phyloP scores from a whole-genome alignment of 2,113 vertebrate genomes.

The Montifringilla adamsi region DNA sequence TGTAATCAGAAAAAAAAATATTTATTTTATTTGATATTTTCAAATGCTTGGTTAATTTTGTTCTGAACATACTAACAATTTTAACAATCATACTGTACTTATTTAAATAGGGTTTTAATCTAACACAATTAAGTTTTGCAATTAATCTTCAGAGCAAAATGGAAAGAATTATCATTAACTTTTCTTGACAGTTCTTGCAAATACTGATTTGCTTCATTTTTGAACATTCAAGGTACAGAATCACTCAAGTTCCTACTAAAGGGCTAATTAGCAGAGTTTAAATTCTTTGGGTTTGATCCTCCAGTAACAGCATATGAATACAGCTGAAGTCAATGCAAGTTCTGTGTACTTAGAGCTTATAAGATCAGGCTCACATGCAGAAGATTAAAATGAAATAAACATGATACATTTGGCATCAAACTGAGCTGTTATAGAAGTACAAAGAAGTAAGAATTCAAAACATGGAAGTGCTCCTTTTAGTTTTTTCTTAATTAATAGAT shows the following conservation, averaged over 20 bases:
- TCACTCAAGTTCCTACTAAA: conserved; percentile 60
- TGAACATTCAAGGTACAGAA: conserved; percentile 65
- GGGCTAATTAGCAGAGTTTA: conserved; percentile 66
- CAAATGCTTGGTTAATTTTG: conserved; percentile 64
- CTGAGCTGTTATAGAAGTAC: conserved; percentile 10
- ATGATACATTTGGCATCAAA: conserved; percentile 46
- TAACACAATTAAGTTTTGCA: conserved; percentile 72
- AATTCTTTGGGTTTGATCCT: conserved; percentile 57
- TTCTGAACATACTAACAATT: conserved; percentile 66
- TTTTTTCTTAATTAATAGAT: conserved; percentile 66
- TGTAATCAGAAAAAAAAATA: conserved; percentile 25
- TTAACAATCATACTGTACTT: conserved; percentile 68
- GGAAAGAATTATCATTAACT: conserved; percentile 72
- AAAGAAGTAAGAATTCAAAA: not conserved
- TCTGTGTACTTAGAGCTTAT: conserved; percentile 50
- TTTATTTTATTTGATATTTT: conserved; percentile 47
- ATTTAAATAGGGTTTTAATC: conserved; percentile 76
- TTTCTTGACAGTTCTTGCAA: conserved; percentile 55
- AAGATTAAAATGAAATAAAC: conserved; percentile 43
- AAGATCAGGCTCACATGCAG: conserved; percentile 36
- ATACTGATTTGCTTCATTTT: conserved; percentile 68
- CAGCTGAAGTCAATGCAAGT: conserved; percentile 43
- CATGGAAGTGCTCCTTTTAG: conserved; percentile 24
- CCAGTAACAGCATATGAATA: not conserved
- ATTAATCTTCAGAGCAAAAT: conserved; percentile 72